These are phyloP conservation scores for Dufourea novaeangliae DNA, from an alignment of 1,140 invertebrate species.

Conservation along the genomic window DNA sequence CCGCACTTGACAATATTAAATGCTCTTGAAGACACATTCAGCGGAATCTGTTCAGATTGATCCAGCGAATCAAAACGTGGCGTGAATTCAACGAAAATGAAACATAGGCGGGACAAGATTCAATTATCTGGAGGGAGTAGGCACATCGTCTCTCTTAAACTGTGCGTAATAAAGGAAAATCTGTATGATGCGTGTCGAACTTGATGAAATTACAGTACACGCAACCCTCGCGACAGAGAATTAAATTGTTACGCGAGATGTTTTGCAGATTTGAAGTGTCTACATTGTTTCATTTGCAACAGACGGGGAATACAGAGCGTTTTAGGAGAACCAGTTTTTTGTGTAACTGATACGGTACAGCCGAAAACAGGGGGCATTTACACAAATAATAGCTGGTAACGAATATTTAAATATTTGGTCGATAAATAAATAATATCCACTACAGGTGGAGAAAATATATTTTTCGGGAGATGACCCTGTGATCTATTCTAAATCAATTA, in stretches of 20 bases:
- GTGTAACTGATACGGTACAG: too few relatives aligned
- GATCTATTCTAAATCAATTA: too few relatives aligned
- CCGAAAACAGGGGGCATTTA: too few relatives aligned
- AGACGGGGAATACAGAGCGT: neutral
- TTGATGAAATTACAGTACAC: constrained; percentile 28
- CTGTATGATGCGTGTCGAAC: constrained; percentile 24
- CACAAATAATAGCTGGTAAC: too few relatives aligned
- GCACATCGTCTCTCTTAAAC: constrained; percentile 24
- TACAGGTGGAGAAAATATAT: too few relatives aligned
- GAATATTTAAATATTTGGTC: too few relatives aligned
- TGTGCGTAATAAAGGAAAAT: constrained; percentile 24
- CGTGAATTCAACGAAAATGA: neutral
- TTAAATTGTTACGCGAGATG: constrained; percentile 14
- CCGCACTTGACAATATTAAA: too few relatives aligned
- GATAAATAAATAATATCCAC: too few relatives aligned
- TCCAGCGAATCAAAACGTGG: neutral
- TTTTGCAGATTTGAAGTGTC: neutral
- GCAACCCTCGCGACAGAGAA: neutral
- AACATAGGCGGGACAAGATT: constrained; percentile 8
- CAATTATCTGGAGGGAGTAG: constrained; percentile 28
- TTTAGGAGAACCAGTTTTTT: too few relatives aligned
- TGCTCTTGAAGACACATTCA: too few relatives aligned
- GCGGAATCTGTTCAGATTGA: neutral
- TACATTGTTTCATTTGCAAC: neutral
- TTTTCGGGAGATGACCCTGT: too few relatives aligned